These are phyloP conservation scores for Thunnus maccoyii DNA, from an alignment of 2,113 vertebrate species.

Conservation along the genomic window DNA sequence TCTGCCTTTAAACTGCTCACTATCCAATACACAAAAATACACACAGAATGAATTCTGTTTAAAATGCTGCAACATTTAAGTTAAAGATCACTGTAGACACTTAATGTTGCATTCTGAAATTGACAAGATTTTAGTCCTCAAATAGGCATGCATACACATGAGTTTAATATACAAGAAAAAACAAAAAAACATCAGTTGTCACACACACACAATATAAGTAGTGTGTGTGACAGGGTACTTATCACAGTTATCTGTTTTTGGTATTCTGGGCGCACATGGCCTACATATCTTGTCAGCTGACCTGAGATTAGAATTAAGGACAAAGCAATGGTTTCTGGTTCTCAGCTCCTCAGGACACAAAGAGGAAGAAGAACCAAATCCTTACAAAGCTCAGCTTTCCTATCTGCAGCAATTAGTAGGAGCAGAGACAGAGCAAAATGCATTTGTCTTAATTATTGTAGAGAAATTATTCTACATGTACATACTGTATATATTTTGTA, in stretches of 20 bases:
- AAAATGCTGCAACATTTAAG: slow-evolving; percentile 8
- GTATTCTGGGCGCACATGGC: slow-evolving; percentile 31
- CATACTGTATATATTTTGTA: not conserved
- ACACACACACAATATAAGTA: no score
- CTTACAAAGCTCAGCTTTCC: not conserved
- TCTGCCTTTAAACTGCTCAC: no score
- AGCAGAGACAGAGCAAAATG: not conserved
- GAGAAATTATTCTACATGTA: not conserved
- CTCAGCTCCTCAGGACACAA: slow-evolving; percentile 4
- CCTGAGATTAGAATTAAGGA: slow-evolving; percentile 20
- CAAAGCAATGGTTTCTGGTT: slow-evolving; percentile 9
- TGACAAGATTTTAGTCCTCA: not conserved
- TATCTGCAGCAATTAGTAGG: not conserved
- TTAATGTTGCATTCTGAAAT: not conserved
- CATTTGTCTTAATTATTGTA: not conserved
- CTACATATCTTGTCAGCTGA: slow-evolving; percentile 47
- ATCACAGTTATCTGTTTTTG: slow-evolving; percentile 44
- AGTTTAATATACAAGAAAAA: not conserved
- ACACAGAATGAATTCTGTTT: not conserved
- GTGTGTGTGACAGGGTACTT: slow-evolving; percentile 12
- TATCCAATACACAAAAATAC: not conserved
- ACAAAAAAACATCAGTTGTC: no score
- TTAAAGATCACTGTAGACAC: not conserved
- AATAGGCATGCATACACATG: slow-evolving; percentile 5
- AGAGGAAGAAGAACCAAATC: not conserved